These are phyloP conservation scores for Cephus pulcher DNA, from an alignment of 2,888 invertebrate species.

Conservation along the genomic window DNA sequence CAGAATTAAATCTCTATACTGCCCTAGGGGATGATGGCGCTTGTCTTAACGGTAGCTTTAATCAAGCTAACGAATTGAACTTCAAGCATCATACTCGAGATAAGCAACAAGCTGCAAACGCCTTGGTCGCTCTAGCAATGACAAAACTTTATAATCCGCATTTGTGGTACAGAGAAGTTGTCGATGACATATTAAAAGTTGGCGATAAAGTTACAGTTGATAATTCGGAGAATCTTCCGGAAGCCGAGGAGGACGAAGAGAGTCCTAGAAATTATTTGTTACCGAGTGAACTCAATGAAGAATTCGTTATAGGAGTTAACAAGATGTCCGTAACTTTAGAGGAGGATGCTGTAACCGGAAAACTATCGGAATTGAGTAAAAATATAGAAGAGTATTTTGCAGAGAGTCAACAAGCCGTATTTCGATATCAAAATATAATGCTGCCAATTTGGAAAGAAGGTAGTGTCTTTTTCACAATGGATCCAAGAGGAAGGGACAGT, in stretches of 20 bases:
- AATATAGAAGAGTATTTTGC: constrained; percentile 72
- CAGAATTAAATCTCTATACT: constrained; percentile 64
- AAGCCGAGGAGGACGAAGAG: constrained; percentile 71
- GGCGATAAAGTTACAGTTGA: constrained; percentile 67
- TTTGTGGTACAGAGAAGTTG: constrained; percentile 72
- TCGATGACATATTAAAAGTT: constrained; percentile 69
- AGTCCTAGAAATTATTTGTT: constrained; percentile 65
- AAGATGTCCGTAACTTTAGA: constrained; percentile 65
- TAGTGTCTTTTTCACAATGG: constrained; percentile 52
- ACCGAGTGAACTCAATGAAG: constrained; percentile 61
- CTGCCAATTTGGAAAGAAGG: constrained; percentile 61
- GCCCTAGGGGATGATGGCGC: constrained; percentile 61
- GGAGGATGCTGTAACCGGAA: constrained; percentile 67
- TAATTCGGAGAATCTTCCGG: constrained; percentile 69
- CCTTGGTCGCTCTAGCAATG: constrained; percentile 72
- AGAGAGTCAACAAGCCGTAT: constrained; percentile 69
- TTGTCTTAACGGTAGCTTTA: constrained; percentile 48
- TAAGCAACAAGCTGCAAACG: constrained; percentile 70
- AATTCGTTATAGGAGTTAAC: constrained; percentile 66
- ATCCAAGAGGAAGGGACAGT: constrained; percentile 49
- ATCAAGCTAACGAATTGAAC: constrained; percentile 62
- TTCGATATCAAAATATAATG: constrained; percentile 64
- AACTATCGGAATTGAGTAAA: constrained; percentile 57
- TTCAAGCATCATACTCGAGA: constrained; percentile 63
- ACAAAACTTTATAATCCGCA: constrained; percentile 70